These are phyloP conservation scores for Cybosia mesomella DNA, from an alignment of 2,888 invertebrate species.

Conservation along the genomic window DNA sequence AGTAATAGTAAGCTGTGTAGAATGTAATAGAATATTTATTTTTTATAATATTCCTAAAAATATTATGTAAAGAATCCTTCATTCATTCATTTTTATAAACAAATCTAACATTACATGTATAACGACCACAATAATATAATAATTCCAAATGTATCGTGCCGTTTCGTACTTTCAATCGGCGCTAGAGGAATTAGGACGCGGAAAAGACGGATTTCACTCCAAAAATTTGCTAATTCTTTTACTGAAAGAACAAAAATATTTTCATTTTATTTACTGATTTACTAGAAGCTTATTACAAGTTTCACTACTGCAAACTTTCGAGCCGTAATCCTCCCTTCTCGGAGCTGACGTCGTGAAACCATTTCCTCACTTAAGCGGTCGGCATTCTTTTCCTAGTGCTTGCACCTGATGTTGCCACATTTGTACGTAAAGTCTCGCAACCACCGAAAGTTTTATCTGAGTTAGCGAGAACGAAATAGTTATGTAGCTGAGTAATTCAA, in stretches of 20 bases:
- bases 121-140: too few species aligned
- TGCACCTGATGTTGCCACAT: conserved; percentile 26
- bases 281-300: neutral
- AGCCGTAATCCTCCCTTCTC: neutral
- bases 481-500: conserved; percentile 29
- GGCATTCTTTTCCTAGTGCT: conserved; percentile 15
- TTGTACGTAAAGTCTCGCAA: conserved; percentile 23
- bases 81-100: too few species aligned
- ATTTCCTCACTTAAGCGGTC: conserved; percentile 7
- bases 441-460: conserved; percentile 34
- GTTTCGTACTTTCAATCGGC: too few species aligned
- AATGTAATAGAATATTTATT: too few species aligned
- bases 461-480: conserved; percentile 21
- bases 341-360: neutral
- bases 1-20: too few species aligned
- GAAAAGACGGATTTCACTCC: too few species aligned
- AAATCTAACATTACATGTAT: too few species aligned
- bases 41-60: too few species aligned
- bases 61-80: too few species aligned
- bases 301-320: neutral
- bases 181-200: too few species aligned
- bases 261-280: neutral
- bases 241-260: neutral
- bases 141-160: too few species aligned
- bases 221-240: too few species aligned